Evolutionary conservation across 2,888 invertebrate genomes (phyloP).

Genomic region (Dicycla oo): DNA sequence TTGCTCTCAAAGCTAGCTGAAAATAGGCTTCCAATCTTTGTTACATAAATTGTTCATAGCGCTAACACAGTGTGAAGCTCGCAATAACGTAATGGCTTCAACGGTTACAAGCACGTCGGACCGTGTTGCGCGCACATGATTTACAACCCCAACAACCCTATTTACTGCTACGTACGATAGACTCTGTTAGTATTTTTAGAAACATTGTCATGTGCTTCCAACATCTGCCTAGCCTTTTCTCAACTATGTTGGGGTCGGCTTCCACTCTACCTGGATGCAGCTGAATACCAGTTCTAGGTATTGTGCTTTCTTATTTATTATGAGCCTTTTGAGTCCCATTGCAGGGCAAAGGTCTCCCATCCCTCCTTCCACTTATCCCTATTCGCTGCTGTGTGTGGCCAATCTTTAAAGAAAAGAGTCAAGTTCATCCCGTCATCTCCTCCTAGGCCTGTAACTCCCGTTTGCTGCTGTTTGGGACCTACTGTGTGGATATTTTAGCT

Average conservation of each 20-base stretch:
- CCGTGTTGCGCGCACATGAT: conserved; percentile 46
- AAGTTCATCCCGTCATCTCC: too few relatives aligned
- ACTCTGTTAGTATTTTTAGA: not conserved
- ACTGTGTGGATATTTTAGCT: not conserved
- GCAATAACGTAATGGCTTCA: conserved; percentile 51
- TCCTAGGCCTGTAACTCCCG: too few relatives aligned
- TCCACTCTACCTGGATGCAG: too few relatives aligned
- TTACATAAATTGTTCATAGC: conserved; percentile 1
- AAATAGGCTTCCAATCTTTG: conserved; percentile 3
- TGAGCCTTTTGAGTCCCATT: too few relatives aligned
- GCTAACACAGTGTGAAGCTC: conserved; percentile 7
- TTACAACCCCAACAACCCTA: conserved; percentile 19
- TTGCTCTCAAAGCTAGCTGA: not conserved
- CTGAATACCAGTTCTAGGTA: too few relatives aligned
- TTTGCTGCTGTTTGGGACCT: not conserved
- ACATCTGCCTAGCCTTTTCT: too few relatives aligned
- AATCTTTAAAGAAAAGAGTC: too few relatives aligned
- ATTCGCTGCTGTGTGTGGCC: not conserved
- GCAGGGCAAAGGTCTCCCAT: not conserved
- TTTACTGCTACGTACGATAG: not conserved
- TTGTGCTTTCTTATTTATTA: too few relatives aligned
- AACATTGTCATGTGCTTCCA: too few relatives aligned
- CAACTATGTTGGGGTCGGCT: too few relatives aligned
- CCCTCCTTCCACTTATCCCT: not conserved
- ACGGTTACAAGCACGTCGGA: conserved; percentile 45